Evolutionary conservation across 2,113 vertebrate species (phyloP).

Genomic region (Heterotilapia buettikoferi): DNA sequence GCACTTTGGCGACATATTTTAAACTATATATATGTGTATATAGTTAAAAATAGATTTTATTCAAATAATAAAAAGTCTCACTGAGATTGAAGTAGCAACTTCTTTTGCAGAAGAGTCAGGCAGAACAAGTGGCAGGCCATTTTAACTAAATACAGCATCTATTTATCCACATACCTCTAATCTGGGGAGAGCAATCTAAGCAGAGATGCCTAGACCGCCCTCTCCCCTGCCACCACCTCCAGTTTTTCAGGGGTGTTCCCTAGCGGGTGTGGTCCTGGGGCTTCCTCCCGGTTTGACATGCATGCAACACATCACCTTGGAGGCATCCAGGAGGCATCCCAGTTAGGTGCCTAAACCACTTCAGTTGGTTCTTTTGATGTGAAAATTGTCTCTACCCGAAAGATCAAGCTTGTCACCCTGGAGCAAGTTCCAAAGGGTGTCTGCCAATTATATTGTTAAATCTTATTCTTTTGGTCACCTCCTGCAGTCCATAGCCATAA

Average conservation of each 20-base stretch:
- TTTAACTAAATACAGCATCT: background rate
- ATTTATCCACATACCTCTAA: background rate
- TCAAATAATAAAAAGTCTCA: background rate
- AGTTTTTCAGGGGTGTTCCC: background rate
- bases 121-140: background rate
- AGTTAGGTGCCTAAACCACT: background rate
- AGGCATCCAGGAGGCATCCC: background rate
- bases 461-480: background rate
- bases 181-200: background rate
- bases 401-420: background rate
- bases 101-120: background rate
- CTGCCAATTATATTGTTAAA: background rate
- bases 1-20: background rate
- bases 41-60: background rate
- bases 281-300: background rate
- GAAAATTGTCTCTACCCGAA: background rate
- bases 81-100: background rate
- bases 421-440: background rate
- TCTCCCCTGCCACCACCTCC: background rate
- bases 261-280: background rate
- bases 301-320: background rate
- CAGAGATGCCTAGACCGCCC: background rate
- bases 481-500: background rate
- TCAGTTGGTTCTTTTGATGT: background rate
- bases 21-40: background rate